Evolutionary conservation across 1,140 invertebrate species (phyloP).

Genomic region (Halictus rubicundus): DNA sequence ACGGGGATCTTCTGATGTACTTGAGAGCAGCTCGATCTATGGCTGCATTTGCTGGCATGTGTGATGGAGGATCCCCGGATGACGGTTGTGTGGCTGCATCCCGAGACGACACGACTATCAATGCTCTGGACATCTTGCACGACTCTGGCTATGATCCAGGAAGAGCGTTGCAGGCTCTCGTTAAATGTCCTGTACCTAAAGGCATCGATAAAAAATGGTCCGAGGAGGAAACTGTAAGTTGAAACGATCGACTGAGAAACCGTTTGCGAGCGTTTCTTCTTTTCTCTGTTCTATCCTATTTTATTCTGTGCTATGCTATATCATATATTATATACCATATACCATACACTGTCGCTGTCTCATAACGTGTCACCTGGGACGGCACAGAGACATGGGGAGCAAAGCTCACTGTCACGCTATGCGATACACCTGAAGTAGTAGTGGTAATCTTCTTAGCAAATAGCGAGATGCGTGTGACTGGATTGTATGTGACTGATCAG

Average conservation of each 20-base stretch:
- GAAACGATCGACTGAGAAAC: background rate
- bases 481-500: too few species aligned
- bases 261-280: too few species aligned
- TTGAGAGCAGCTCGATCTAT: conserved; percentile 96
- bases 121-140: conserved; percentile 96
- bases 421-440: too few species aligned
- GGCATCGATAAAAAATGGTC: conserved; percentile 98
- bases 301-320: too few species aligned
- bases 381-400: too few species aligned
- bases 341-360: too few species aligned
- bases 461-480: too few species aligned
- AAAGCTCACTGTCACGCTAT: too few species aligned
- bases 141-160: conserved; percentile 97
- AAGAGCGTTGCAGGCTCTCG: conserved; percentile 95
- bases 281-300: too few species aligned
- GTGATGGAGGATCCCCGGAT: conserved; percentile 97
- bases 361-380: too few species aligned
- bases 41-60: conserved; percentile 98
- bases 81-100: conserved; percentile 98
- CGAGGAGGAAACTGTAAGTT: conserved; percentile 94
- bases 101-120: conserved; percentile 98
- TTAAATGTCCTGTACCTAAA: conserved; percentile 97
- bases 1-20: conserved; percentile 98
- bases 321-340: too few species aligned
- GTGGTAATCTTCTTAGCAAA: too few species aligned